Evolutionary conservation across 1,140 invertebrate genomes (phyloP), one percentile per base, ranked within the genome.

Genomic region (Vanessa tameamea): DNA sequence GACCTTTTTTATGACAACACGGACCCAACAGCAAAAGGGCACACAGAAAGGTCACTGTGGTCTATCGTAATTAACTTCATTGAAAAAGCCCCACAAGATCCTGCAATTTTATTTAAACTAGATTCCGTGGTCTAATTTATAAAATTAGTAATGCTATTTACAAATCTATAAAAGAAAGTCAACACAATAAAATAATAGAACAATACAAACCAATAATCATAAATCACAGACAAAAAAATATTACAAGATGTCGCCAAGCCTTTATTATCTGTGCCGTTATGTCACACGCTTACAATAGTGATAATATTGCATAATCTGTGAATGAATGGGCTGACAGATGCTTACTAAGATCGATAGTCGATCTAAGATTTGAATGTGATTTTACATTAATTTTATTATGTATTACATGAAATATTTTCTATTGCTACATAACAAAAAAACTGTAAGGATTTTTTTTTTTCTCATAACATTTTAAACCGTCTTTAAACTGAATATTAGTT

Each of bases 281-380:
- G 73, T 81, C 80, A 81, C 71, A 59, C 47, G 64, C 67, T 16
- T 43, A 80, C 73, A 81, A 81, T 77, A 69, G 75, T 59, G 77
- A 63, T 76, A 16, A 53, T 11, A 55, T 80, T 81, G 65, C 78
- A 66, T 75, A 77, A 81, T 59, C 23, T 67, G 57, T 66, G 51
- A 53, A 66, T 73, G 71, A 73, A 73, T 63, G 69, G 57, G 26
- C 73, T 57, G 53, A 57, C 53, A 57, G 53, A 57, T 23, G 50
- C 64, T 51, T 53, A 67, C 47, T 71, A 71, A 50, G 70, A 69
- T 65, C 51, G 23, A 26, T 66, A 64, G 64, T 31, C 59, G 50
- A 66, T 69, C 53, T 57, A 7, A 23, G 37, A 20, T 68, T 59
- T 55, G 26, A 55, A 59, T 69, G 37, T 20, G 6, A 59, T 59